phyloP scores from a whole-genome alignment of 2,888 invertebrate species.

The Helleia helle region DNA sequence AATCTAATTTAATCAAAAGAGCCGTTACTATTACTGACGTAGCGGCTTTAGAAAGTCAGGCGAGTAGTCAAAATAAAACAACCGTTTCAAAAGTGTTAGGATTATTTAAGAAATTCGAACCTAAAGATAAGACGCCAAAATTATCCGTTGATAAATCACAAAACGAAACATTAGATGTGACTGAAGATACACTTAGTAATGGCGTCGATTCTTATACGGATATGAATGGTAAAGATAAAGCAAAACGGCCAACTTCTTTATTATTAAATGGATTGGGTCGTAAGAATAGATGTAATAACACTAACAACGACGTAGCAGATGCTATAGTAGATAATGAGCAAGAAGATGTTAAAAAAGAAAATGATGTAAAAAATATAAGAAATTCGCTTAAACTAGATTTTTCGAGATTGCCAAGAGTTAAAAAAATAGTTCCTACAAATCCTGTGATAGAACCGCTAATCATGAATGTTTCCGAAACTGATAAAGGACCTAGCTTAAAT shows the following conservation, averaged over 20 bases:
- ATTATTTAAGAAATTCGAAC: constrained; percentile 82
- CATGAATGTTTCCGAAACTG: constrained; percentile 44
- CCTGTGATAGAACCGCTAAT: constrained; percentile 70
- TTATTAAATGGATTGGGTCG: constrained; percentile 70
- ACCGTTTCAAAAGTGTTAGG: constrained; percentile 85
- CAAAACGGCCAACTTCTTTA: constrained; percentile 68
- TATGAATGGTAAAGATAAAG: constrained; percentile 52
- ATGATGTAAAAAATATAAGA: constrained; percentile 44
- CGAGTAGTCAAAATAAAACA: constrained; percentile 68
- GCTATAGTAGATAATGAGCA: constrained; percentile 34
- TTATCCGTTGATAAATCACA: constrained; percentile 37
- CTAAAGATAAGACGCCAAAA: constrained; percentile 61
- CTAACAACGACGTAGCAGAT: constrained; percentile 51
- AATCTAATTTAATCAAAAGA: constrained; percentile 79
- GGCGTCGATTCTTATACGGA: constrained; percentile 29
- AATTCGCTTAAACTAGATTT: constrained; percentile 78
- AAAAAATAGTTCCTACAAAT: constrained; percentile 73
- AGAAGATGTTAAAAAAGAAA: constrained; percentile 40
- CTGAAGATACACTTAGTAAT: constrained; percentile 24
- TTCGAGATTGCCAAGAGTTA: constrained; percentile 73
- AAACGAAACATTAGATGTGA: constrained; percentile 24
- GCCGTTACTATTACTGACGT: constrained; percentile 83
- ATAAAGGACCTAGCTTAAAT: constrained; percentile 48
- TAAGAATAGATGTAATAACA: constrained; percentile 62
- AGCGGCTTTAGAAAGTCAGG: constrained; percentile 54